Evolutionary conservation across 2,888 invertebrate genomes (phyloP).

Genomic region (Pterostichus madidus): DNA sequence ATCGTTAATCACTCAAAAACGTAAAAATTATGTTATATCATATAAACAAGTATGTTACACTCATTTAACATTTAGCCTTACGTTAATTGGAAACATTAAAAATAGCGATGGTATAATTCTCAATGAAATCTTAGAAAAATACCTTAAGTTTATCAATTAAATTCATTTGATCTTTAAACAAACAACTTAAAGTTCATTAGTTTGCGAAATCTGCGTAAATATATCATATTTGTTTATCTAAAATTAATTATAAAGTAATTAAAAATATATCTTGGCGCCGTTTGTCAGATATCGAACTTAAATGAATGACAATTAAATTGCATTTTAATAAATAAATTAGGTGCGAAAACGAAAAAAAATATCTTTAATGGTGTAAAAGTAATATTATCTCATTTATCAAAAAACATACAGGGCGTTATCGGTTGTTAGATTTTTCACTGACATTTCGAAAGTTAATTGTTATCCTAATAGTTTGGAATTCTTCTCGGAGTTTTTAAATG

Average conservation of each 20-base stretch:
- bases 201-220: slow-evolving; percentile 19
- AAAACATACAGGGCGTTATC: slow-evolving; percentile 41
- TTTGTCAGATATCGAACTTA: not conserved
- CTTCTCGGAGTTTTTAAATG: slow-evolving; percentile 42
- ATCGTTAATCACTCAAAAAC: not conserved
- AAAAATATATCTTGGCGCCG: slow-evolving; percentile 31
- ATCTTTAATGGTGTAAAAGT: slow-evolving; percentile 18
- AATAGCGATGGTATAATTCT: slow-evolving; percentile 59
- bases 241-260: not conserved
- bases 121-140: slow-evolving; percentile 54
- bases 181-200: slow-evolving; percentile 44
- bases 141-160: slow-evolving; percentile 60
- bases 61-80: slow-evolving; percentile 20
- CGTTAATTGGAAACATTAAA: slow-evolving; percentile 28
- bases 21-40: slow-evolving; percentile 32
- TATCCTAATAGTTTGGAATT: slow-evolving; percentile 59
- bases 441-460: slow-evolving; percentile 57
- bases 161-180: slow-evolving; percentile 27
- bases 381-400: slow-evolving; percentile 55
- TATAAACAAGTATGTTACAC: slow-evolving; percentile 23
- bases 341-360: slow-evolving; percentile 20
- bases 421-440: slow-evolving; percentile 49
- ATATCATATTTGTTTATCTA: slow-evolving; percentile 25
- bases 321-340: slow-evolving; percentile 4
- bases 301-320: not conserved